A percentile compares a stretch with the other conserved stretches of the same genome.
Conservation (phyloP, 2,888 invertebrate species). For the Odontocerum albicorne region DNA sequence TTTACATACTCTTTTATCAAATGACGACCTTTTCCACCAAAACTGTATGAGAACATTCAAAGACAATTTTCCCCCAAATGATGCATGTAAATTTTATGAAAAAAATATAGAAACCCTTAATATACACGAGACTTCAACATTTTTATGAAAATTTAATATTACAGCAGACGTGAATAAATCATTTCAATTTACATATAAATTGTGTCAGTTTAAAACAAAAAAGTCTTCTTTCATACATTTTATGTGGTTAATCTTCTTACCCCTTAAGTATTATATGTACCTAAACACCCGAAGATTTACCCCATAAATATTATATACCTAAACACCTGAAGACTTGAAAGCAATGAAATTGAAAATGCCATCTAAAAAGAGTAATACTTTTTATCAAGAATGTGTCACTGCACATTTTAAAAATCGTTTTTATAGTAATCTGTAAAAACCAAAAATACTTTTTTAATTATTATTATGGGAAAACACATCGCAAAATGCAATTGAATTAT, state of each 20-base stretch:
- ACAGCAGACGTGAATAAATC: conserved; percentile 8
- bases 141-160: conserved; percentile 4
- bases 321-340: no score
- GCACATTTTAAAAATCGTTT: no score
- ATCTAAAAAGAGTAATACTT: no score
- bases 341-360: no score
- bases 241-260: neutral
- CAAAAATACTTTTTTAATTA: no score
- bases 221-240: neutral
- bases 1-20: no score
- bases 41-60: no score
- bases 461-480: no score
- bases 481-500: no score
- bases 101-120: neutral
- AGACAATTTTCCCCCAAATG: neutral
- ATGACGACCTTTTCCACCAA: no score
- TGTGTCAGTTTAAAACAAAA: conserved; percentile 13
- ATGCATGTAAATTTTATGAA: neutral
- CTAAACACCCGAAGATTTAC: neutral
- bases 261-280: neutral
- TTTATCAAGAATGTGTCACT: no score
- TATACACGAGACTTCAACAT: neutral
- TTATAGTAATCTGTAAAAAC: no score
- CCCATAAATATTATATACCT: neutral
- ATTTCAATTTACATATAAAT: conserved; percentile 11